Evolutionary conservation across 2,888 invertebrate species (phyloP).

Genomic region (Rotaria macrura): DNA sequence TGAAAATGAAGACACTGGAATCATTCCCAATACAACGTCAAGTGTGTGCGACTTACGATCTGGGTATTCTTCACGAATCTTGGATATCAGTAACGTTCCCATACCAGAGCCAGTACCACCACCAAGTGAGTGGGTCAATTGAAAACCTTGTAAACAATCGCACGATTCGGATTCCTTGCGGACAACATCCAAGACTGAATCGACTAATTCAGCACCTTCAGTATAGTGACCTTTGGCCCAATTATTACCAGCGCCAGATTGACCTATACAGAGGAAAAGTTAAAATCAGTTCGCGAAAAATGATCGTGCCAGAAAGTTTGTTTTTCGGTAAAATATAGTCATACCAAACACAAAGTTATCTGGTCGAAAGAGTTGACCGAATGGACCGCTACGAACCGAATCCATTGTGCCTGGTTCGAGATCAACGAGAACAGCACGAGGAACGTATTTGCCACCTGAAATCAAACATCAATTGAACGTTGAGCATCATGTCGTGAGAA

Average conservation of each 20-base stretch:
- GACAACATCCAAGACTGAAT: slow-evolving; percentile 57
- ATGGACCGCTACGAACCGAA: slow-evolving; percentile 82
- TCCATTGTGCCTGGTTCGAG: slow-evolving; percentile 96
- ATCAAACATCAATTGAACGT: background rate
- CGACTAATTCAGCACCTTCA: slow-evolving; percentile 62
- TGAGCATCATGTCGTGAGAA: background rate
- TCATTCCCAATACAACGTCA: background rate
- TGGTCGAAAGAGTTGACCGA: slow-evolving; percentile 84
- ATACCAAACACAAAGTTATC: slow-evolving; percentile 80
- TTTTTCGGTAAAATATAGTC: too few species aligned
- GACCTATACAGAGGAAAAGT: slow-evolving; percentile 32
- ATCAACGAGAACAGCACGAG: slow-evolving; percentile 80
- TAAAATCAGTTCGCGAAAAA: background rate
- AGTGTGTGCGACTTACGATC: slow-evolving; percentile 57
- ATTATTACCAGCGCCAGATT: slow-evolving; percentile 67
- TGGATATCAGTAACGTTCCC: slow-evolving; percentile 80
- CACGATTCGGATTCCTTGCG: slow-evolving; percentile 70
- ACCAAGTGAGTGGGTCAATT: slow-evolving; percentile 60
- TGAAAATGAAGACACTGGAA: background rate
- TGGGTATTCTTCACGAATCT: slow-evolving; percentile 91
- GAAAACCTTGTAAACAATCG: slow-evolving; percentile 69
- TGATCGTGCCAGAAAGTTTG: too few species aligned
- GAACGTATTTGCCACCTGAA: slow-evolving; percentile 71
- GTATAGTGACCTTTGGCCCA: slow-evolving; percentile 86
- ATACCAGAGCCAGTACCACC: slow-evolving; percentile 84